Evolutionary conservation across 2,113 vertebrate species (phyloP).

Genomic region (Oenanthe melanoleuca): DNA sequence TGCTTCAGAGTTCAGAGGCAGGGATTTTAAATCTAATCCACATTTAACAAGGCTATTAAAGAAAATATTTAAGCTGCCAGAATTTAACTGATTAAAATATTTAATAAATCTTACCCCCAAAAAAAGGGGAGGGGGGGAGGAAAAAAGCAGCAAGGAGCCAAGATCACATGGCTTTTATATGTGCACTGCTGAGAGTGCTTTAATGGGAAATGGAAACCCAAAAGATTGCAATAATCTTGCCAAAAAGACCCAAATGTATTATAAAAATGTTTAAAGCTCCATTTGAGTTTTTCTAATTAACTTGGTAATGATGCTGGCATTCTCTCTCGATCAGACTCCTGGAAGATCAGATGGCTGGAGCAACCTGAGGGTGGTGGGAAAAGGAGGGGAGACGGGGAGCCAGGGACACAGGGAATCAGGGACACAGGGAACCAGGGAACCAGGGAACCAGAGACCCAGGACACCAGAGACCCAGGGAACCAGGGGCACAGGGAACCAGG

Average conservation of each 20-base stretch:
- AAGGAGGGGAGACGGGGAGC: neutral
- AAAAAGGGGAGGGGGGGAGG: neutral
- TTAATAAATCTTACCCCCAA: slow-evolving; percentile 69
- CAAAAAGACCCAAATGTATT: slow-evolving; percentile 56
- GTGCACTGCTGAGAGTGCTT: slow-evolving; percentile 46
- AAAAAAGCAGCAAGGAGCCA: slow-evolving; percentile 17
- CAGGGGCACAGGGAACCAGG: no score
- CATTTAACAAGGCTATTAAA: slow-evolving; percentile 78
- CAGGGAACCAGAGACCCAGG: no score
- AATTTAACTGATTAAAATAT: slow-evolving; percentile 74
- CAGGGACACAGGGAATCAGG: no score
- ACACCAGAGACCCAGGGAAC: no score
- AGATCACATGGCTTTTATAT: slow-evolving; percentile 27
- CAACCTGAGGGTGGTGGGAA: neutral
- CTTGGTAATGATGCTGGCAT: slow-evolving; percentile 34
- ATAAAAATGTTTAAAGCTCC: slow-evolving; percentile 54
- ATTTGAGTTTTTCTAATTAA: slow-evolving; percentile 38
- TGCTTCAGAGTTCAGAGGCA: slow-evolving; percentile 70
- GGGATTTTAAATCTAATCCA: slow-evolving; percentile 75
- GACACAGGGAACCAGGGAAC: no score
- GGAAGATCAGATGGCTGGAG: slow-evolving; percentile 1
- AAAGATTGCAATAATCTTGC: slow-evolving; percentile 54
- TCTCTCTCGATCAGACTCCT: neutral
- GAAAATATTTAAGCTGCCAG: slow-evolving; percentile 74
- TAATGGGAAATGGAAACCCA: slow-evolving; percentile 62